Percentiles rank a stretch among this genome's conserved stretches.
Evolutionary conservation across 1,140 invertebrate genomes (phyloP).

Genomic region (Scaptomyza hsui): DNA sequence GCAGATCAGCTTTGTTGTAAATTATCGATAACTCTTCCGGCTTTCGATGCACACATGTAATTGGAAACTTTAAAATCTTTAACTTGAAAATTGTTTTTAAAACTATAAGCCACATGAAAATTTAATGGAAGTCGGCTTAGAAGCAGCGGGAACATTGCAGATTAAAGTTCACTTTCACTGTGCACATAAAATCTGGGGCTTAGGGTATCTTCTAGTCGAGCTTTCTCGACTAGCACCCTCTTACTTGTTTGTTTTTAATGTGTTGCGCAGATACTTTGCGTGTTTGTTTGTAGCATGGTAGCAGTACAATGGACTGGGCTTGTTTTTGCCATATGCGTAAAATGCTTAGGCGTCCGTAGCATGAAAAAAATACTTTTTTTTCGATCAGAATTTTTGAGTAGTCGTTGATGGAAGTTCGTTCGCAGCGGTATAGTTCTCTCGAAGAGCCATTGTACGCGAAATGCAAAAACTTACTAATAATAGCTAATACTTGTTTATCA

Average conservation of each 20-base stretch:
- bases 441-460: background rate
- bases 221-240: no score
- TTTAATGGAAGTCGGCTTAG: no score
- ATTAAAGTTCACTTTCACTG: no score
- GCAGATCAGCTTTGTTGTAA: no score
- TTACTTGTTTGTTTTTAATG: conserved; percentile 1
- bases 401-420: conserved; percentile 70
- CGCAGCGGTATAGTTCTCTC: conserved; percentile 46
- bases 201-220: no score
- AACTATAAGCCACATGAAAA: no score
- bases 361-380: conserved; percentile 58
- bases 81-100: no score
- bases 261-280: conserved; percentile 61
- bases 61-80: no score
- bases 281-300: conserved; percentile 57
- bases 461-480: conserved; percentile 10
- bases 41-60: no score
- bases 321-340: conserved; percentile 79
- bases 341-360: conserved; percentile 72
- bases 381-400: conserved; percentile 69
- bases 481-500: conserved; percentile 44
- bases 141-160: no score
- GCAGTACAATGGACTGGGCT: conserved; percentile 61
- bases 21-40: no score
- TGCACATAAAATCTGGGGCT: no score